Evolutionary conservation across 2,113 vertebrate genomes (phyloP).

Genomic region (Petrocephalus microphthalmus): DNA sequence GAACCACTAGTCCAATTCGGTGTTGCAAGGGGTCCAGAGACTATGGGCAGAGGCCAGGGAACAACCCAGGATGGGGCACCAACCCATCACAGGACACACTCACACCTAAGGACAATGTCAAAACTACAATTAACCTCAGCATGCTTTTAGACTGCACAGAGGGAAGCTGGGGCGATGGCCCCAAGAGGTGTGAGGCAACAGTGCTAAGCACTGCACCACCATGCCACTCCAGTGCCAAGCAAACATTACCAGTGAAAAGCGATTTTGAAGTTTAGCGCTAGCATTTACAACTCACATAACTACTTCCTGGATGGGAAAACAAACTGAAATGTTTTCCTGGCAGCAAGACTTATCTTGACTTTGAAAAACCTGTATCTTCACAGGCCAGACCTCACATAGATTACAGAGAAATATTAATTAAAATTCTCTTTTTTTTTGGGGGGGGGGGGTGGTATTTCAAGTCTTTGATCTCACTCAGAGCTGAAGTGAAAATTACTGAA

Average conservation of each 20-base stretch:
- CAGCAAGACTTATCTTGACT: not conserved
- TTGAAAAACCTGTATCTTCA: not conserved
- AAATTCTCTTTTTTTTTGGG: not conserved
- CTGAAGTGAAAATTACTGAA: not conserved
- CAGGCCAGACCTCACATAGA: not conserved
- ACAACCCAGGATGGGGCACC: too few species aligned
- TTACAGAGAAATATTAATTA: not conserved
- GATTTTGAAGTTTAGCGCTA: not conserved
- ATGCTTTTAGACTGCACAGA: too few species aligned
- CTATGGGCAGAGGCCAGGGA: too few species aligned
- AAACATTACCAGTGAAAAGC: not conserved
- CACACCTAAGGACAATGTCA: too few species aligned
- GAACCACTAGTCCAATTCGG: too few species aligned
- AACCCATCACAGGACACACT: too few species aligned
- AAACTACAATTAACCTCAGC: too few species aligned
- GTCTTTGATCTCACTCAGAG: not conserved
- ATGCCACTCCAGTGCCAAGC: too few species aligned
- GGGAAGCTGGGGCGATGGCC: too few species aligned
- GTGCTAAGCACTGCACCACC: too few species aligned
- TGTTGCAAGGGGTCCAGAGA: too few species aligned
- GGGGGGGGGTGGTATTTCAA: not conserved
- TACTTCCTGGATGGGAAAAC: not conserved
- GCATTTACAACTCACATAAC: not conserved
- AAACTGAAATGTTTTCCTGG: not conserved
- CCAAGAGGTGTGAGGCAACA: too few species aligned